Percentiles rank a stretch among this genome's conserved stretches.
Conservation (phyloP, 2,113 vertebrate species). For the Zosterops japonicus region DNA sequence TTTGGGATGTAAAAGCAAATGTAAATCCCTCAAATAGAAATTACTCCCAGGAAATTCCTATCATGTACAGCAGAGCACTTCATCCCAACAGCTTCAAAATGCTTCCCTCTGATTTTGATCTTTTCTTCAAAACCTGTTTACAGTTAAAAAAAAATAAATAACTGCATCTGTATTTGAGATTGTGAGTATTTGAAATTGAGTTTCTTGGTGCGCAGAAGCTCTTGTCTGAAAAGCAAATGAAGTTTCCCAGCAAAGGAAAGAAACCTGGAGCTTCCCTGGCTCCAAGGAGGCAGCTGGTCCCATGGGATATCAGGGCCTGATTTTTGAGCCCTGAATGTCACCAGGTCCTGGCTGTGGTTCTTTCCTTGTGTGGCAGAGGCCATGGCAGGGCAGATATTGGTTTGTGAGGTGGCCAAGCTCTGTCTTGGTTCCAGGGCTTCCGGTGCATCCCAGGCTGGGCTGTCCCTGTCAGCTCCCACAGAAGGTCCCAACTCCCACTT, state of each 20-base stretch:
- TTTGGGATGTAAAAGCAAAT: not conserved
- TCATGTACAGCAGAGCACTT: not conserved
- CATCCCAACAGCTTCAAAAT: slow-evolving; percentile 37
- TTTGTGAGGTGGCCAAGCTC: not conserved
- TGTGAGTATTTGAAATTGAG: not conserved
- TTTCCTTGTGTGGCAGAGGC: rapidly evolving
- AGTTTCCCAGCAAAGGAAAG: not conserved
- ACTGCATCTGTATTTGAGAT: not conserved
- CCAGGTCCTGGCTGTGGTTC: rapidly evolving
- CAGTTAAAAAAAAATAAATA: slow-evolving; percentile 2
- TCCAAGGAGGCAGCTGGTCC: not conserved
- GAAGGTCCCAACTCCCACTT: not conserved
- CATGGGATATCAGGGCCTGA: rapidly evolving
- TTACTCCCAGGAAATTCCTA: slow-evolving; percentile 16
- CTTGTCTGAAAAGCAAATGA: not conserved
- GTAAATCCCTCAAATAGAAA: slow-evolving; percentile 4
- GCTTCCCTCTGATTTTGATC: slow-evolving; percentile 50
- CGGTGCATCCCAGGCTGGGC: not conserved
- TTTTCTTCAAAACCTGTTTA: slow-evolving; percentile 59
- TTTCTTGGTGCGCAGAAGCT: not conserved
- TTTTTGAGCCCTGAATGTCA: not conserved
- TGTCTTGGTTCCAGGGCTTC: rapidly evolving
- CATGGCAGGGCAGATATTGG: not conserved
- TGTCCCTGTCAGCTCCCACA: not conserved
- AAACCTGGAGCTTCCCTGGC: not conserved